Base-by-base conservation (phyloP, 2,888 invertebrate species). In the Agonopterix alstromeriana region DNA sequence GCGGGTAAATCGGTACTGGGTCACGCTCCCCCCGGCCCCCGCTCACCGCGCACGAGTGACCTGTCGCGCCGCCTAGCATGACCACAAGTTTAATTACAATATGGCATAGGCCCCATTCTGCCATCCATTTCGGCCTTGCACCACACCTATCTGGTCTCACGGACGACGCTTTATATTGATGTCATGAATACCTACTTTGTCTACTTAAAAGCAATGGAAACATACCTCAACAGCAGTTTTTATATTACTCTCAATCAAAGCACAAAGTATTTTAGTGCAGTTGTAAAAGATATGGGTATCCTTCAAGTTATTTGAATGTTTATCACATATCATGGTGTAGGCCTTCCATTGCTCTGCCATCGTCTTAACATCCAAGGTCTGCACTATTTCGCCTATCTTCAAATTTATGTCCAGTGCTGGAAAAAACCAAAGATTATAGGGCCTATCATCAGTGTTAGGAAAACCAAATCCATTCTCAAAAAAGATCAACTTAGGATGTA, bases 321-420 rank as follows among this genome's bases (percentile, higher is more conserved):
- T 90, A 42, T 90, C 84, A 65, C 84, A 83, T 17, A 91, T 67
- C 35, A 67, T 56, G 4, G 76, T 77, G 56, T 77, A 90, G 0
- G 80, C 84, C 57, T 90, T 91, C 90, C 90, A 91, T 56, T 90
- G 90, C 46, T 89, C 90, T 0, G 87, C 88, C 83, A 90, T 83
- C 0, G 90, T 86, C 60, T 90, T 91, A 0, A 89, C 74, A 66
- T 90, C 91, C 44, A 91, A 64, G 2, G 69, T 71, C 43, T 84
- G 79, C 1, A 90, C 81, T 38, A 87, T 67, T 55, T 84, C 78
- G 4, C 90, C 89, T 42, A 90, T 88, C 53, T 75, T 71, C 49
- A 88, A 65, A 53, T 90, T 81, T 14, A 83, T 75, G 42, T 84
- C 70, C 53, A 91, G 60, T 51, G 85, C 90, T 90, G 65, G 43